Base-by-base conservation (phyloP, 2,797 vertebrate genomes). In the Helicolenus hilgendorfi region DNA sequence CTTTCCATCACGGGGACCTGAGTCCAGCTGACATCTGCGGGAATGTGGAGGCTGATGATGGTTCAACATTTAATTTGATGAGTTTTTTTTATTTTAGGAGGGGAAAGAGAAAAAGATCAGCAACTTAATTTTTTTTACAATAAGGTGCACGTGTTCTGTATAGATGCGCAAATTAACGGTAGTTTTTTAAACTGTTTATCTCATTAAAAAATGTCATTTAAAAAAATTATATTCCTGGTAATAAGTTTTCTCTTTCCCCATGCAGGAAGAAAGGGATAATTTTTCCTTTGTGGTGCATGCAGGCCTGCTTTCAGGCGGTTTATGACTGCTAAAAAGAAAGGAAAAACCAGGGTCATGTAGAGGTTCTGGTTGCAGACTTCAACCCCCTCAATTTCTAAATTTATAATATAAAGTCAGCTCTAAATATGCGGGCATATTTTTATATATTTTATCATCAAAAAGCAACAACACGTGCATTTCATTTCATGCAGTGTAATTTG, bases 251-350 rank as follows among this genome's bases (percentile, higher is more conserved):
- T 3, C 70, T 79, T 62, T 56, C 56, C 15, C 45, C 15, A 41
- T 65, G 15, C 18, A 26, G 18, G 62, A 38, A 8, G 36, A 67
- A 59, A 59, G 63, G 18, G 5, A 45, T 53, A 2, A 38, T 70
- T 76, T 24, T 74, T 64, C 59, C 55, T 74, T 11, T 69, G 76
- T 81, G 86, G 72, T 49, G 60, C 8, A 69, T 49, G 60, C 7
- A 69, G 93, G 92, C 90, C 91, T 87, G 15, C 63, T 87, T 83
- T 89, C 45, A 56, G 77, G 53, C 81, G 72, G 67, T 79, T 83
- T 69, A 3, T 53, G 67, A 59, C 65, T 65, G 36, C 49, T 73
- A 26, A 60, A 77, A 69, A 89, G 38, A 33, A 63, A 27, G 38
- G 56, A n/a, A 81, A 92, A 85, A 87, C 72, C 67, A 56, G 62